These are phyloP conservation scores for Gephyroberyx darwinii DNA, from an alignment of 2,797 vertebrate species.

Conservation along the genomic window DNA sequence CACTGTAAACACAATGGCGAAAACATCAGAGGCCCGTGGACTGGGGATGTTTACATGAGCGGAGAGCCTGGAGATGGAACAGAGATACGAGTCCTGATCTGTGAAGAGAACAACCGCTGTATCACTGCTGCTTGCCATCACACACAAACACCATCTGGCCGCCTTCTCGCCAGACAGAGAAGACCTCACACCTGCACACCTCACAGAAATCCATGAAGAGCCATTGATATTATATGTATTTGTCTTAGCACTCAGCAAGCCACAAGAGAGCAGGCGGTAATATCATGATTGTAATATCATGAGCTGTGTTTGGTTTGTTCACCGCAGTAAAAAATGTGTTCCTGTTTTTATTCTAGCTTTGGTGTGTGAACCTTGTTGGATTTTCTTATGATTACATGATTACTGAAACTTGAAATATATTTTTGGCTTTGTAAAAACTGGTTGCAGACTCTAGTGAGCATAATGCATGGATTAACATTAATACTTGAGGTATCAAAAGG, in stretches of 20 bases:
- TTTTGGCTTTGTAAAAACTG: not conserved
- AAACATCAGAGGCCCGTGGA: constrained; percentile 77
- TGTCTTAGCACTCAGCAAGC: not conserved
- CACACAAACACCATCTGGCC: constrained; percentile 79
- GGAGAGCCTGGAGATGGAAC: constrained; percentile 78
- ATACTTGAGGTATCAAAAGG: constrained; percentile 1
- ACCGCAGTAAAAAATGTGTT: not conserved
- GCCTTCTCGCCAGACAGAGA: constrained; percentile 55
- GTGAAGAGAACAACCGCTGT: constrained; percentile 73
- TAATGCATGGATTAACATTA: not conserved
- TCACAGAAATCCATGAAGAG: constrained; percentile 38
- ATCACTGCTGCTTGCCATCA: constrained; percentile 74
- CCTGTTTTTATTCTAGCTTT: constrained; percentile 3
- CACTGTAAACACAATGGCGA: constrained; percentile 79
- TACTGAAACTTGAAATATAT: not conserved
- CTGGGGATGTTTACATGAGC: constrained; percentile 80
- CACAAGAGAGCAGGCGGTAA: not conserved
- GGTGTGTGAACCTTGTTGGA: not conserved
- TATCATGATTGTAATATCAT: not conserved
- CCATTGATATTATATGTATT: constrained; percentile 11
- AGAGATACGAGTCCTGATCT: constrained; percentile 79
- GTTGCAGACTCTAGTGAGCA: not conserved
- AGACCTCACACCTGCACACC: constrained; percentile 74
- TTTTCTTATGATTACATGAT: not conserved
- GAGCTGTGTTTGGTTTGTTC: not conserved